phyloP scores from a whole-genome alignment of 2,888 invertebrate genomes.

The Cephus runcator region DNA sequence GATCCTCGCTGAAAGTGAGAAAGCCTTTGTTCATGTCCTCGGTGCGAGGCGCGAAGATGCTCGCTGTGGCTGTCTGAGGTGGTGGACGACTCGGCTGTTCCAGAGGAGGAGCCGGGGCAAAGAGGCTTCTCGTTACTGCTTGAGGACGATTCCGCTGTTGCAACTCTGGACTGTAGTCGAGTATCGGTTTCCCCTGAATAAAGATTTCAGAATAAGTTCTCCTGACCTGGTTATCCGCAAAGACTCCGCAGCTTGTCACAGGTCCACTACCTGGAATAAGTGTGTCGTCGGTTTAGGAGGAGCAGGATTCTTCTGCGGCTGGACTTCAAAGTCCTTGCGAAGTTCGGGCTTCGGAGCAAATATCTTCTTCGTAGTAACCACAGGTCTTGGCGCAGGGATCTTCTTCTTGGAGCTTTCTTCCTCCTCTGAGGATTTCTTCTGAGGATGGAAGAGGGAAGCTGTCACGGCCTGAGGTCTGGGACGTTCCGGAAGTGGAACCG shows the following conservation, averaged over 20 bases:
- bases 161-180: conserved; percentile 39
- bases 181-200: conserved; percentile 47
- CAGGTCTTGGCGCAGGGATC: conserved; percentile 26
- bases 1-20: conserved; percentile 87
- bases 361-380: conserved; percentile 28
- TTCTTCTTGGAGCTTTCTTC: conserved; percentile 14
- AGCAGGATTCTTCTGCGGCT: conserved; percentile 29
- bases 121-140: conserved; percentile 44
- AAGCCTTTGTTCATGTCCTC: conserved; percentile 96
- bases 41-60: conserved; percentile 83
- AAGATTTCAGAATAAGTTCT: background rate
- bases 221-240: background rate
- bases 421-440: conserved; percentile 20
- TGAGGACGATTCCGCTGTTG: conserved; percentile 36
- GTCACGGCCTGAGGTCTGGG: conserved; percentile 57
- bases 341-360: conserved; percentile 17
- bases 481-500: conserved; percentile 3
- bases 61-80: conserved; percentile 78
- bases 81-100: conserved; percentile 48
- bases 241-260: background rate
- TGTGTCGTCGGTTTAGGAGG: background rate
- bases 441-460: conserved; percentile 57
- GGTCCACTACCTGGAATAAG: conserved; percentile 43
- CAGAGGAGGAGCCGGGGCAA: conserved; percentile 30
- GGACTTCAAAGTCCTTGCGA: conserved; percentile 25